phyloP scores from a whole-genome alignment of 1,140 invertebrate genomes.

The Eumeta japonica region DNA sequence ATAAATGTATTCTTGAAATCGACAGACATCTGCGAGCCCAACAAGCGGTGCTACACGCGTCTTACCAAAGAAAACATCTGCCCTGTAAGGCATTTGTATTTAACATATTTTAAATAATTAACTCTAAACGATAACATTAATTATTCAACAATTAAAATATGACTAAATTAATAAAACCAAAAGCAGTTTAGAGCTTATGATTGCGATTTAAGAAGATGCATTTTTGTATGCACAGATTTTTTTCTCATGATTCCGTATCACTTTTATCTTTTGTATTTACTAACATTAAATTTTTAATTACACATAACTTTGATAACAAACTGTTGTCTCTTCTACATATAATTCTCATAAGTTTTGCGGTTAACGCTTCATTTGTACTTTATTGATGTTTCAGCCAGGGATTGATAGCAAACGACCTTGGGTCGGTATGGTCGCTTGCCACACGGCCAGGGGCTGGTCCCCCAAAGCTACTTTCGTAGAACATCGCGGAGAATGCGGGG shows the following conservation, averaged over 20 bases:
- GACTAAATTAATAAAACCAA: neutral
- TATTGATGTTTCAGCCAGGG: slow-evolving; percentile 9
- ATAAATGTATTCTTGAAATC: slow-evolving; percentile 49
- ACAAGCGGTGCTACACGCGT: slow-evolving; percentile 58
- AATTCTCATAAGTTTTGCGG: too few species aligned
- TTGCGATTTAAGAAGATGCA: too few species aligned
- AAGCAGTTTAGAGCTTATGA: too few species aligned
- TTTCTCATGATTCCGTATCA: neutral
- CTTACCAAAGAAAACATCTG: slow-evolving; percentile 30
- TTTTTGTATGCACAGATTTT: neutral
- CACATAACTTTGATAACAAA: neutral
- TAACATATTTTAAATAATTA: slow-evolving; percentile 2
- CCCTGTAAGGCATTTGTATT: slow-evolving; percentile 26
- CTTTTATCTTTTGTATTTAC: neutral
- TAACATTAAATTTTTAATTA: neutral
- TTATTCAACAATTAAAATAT: neutral
- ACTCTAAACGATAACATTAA: neutral
- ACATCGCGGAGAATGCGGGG: slow-evolving; percentile 52
- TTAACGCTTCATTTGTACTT: too few species aligned
- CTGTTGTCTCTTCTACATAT: too few species aligned
- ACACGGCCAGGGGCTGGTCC: slow-evolving; percentile 61
- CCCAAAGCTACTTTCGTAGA: slow-evolving; percentile 61
- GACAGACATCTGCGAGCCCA: slow-evolving; percentile 46
- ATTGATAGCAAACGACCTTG: slow-evolving; percentile 29
- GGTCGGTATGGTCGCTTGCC: slow-evolving; percentile 64